These are phyloP conservation scores for Montipora foliosa DNA, from an alignment of 64 coral and sea anemone species.

Conservation along the genomic window DNA sequence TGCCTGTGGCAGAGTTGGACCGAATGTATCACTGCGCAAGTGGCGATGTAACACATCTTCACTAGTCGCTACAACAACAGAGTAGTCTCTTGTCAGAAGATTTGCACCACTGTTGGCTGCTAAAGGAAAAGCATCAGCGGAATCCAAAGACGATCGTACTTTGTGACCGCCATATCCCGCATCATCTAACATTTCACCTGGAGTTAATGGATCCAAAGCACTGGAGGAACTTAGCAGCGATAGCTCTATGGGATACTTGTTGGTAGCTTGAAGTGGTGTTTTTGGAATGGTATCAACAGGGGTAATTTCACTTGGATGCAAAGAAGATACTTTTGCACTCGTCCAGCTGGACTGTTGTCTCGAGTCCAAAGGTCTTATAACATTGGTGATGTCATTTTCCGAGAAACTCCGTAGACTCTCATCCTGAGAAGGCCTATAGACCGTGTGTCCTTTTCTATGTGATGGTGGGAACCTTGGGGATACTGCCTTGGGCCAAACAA, in stretches of 20 bases:
- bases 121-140: background rate
- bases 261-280: background rate
- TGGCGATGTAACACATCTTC: background rate
- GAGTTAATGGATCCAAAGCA: background rate
- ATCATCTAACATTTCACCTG: background rate
- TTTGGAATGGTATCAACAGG: background rate
- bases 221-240: background rate
- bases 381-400: background rate
- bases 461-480: background rate
- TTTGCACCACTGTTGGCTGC: background rate
- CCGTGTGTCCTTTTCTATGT: background rate
- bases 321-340: background rate
- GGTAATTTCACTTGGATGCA: background rate
- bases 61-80: background rate
- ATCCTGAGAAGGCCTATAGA: background rate
- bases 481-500: background rate
- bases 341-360: slow-evolving; percentile 17
- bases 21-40: background rate
- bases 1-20: background rate
- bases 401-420: background rate
- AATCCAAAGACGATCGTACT: too few relatives aligned
- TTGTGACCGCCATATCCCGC: background rate
- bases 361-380: background rate
- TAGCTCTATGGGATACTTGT: background rate
- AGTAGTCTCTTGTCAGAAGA: background rate